These are phyloP conservation scores for Staurois parvus DNA, from an alignment of 2,797 vertebrate genomes.

Conservation along the genomic window DNA sequence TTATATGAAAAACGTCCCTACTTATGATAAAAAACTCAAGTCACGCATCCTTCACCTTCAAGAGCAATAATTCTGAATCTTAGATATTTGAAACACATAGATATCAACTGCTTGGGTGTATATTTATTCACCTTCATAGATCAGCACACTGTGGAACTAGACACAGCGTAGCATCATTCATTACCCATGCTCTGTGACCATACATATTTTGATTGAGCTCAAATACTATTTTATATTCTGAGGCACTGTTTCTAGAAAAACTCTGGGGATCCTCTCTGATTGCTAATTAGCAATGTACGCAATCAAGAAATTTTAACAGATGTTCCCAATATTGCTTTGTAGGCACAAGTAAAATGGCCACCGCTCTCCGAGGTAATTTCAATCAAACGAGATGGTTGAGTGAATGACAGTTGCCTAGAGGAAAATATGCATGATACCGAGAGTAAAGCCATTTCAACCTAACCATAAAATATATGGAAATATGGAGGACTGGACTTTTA, in stretches of 20 bases:
- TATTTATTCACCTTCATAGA: not conserved
- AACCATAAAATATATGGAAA: slow-evolving; percentile 2
- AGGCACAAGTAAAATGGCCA: slow-evolving; percentile 52
- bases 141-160: not conserved
- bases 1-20: no score
- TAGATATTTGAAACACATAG: not conserved
- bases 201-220: slow-evolving; percentile 36
- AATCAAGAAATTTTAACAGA: slow-evolving; percentile 52
- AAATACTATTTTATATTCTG: slow-evolving; percentile 51
- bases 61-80: not conserved
- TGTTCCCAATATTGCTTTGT: slow-evolving; percentile 55
- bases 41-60: not conserved
- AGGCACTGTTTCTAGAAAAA: slow-evolving; percentile 25
- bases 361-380: slow-evolving; percentile 50
- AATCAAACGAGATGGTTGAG: slow-evolving; percentile 37
- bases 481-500: not conserved
- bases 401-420: slow-evolving; percentile 43
- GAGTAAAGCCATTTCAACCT: slow-evolving; percentile 15
- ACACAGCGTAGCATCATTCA: slow-evolving; percentile 10
- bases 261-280: slow-evolving; percentile 48
- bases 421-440: slow-evolving; percentile 37
- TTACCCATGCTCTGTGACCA: slow-evolving; percentile 8
- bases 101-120: not conserved
- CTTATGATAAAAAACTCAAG: no score
- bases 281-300: slow-evolving; percentile 55